Base-by-base conservation (phyloP, 2,113 vertebrate species). In the Girardinichthys multiradiatus region DNA sequence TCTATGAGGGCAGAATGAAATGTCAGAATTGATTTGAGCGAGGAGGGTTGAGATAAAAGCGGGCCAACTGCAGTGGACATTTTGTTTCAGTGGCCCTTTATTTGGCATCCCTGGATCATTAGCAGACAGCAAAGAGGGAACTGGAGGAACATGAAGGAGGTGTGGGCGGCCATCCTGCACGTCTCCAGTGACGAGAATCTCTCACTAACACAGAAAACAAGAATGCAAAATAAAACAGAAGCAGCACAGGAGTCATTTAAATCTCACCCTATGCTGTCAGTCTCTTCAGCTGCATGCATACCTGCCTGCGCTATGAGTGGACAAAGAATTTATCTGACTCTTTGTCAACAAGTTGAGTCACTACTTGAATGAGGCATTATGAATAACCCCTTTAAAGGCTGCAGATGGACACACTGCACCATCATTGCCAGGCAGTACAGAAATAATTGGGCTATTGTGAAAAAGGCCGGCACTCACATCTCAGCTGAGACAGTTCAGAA, bases 1-100 rank as follows among this genome's bases (percentile, higher is more conserved):
- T 86, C 90, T 86, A 84, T 90, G 89, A 90, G 91, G 91, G 83
- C 90, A 87, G 86, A 88, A 92, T 89, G 86, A 92, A 91, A 92
- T 91, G 91, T 91, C 91, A 91, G 86, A 88, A 91, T 89, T 90
- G 90, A 92, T 92, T 89, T 74, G 24, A 68, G 79, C 74, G 83
- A 87, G 86, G 81, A 81, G 85, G 84, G 81, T 82, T 83, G 84
- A 87, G 84, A 57, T 82, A 74, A 64, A 84, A 84, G 84, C 75
- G 83, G 87, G 48, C 83, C 83, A 81, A 86, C 85, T 37, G 62
- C 67, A 84, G 83, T 84, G 82, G 83, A 76, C 87, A 86, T 90
- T 92, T 91, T 90, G 86, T 90, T 84, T 83, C 77, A 19, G 74
- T 24, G 77, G 76, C 76, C 79, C 85, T 80, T 84, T 75, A 78